Percentiles rank a stretch among this genome's conserved stretches.
phyloP scores from a whole-genome alignment of 35 echinoderm and acorn worm species.

The Ophioderma brevispina region DNA sequence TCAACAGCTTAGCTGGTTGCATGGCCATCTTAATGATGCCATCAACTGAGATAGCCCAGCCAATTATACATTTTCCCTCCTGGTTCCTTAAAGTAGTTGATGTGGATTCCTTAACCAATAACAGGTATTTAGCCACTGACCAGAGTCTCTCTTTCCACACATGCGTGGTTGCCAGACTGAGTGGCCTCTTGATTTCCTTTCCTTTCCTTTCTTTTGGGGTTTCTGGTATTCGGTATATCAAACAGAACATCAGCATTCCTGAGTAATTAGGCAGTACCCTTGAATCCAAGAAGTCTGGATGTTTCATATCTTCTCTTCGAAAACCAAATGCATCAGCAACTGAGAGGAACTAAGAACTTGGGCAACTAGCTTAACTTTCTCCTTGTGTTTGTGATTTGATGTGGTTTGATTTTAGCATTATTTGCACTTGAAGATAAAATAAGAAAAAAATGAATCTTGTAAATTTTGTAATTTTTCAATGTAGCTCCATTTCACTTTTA shows the following conservation, averaged over 20 bases:
- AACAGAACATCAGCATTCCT: slow-evolving; percentile 22
- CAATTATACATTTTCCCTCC: not conserved
- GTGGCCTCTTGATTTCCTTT: not conserved
- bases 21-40: not conserved
- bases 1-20: too few relatives aligned
- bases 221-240: slow-evolving; percentile 16
- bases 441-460: slow-evolving; percentile 50
- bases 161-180: not conserved
- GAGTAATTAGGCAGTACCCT: slow-evolving; percentile 13
- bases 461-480: not conserved
- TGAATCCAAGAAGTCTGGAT: slow-evolving; percentile 57
- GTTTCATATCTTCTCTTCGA: slow-evolving; percentile 39
- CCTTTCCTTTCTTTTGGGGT: not conserved
- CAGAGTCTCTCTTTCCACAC: not conserved
- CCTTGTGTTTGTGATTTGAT: slow-evolving; percentile 57
- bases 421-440: slow-evolving; percentile 72
- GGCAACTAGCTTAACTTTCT: slow-evolving; percentile 74
- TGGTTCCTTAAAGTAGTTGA: too few relatives aligned
- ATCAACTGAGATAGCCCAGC: not conserved
- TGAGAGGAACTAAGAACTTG: slow-evolving; percentile 60
- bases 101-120: not conserved
- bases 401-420: slow-evolving; percentile 64
- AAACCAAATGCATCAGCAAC: slow-evolving; percentile 82
- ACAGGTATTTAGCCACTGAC: not conserved
- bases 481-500: not conserved